phyloP scores from a whole-genome alignment of 2,113 vertebrate genomes.

The Danionella cerebrum region DNA sequence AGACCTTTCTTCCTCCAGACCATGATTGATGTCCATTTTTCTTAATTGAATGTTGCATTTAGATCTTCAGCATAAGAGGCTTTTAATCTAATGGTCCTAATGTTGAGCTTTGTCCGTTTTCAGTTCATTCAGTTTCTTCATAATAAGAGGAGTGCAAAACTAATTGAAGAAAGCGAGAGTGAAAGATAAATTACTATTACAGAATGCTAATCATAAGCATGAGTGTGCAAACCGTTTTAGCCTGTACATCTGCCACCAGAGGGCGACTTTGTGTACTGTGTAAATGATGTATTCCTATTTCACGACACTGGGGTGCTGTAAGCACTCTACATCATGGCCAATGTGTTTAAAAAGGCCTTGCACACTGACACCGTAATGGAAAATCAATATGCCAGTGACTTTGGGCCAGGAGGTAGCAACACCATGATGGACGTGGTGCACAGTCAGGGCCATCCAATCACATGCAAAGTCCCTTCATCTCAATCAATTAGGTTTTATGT shows the following conservation, averaged over 20 bases:
- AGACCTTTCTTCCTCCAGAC: not conserved
- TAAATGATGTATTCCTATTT: not conserved
- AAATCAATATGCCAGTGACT: conserved; percentile 58
- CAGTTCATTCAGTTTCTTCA: not conserved
- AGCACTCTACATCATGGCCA: conserved; percentile 50
- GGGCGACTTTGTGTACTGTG: conserved; percentile 28
- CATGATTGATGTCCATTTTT: not conserved
- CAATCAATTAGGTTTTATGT: conserved; percentile 52
- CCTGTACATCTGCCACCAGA: conserved; percentile 39
- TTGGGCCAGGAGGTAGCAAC: conserved; percentile 39
- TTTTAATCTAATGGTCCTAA: conserved; percentile 13
- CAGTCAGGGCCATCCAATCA: conserved; percentile 47
- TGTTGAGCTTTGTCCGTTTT: not conserved
- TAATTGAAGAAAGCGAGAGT: not conserved
- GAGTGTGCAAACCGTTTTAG: not conserved
- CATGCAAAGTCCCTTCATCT: conserved; percentile 46
- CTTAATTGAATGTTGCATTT: not conserved
- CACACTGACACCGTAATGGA: conserved; percentile 58
- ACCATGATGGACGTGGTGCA: conserved; percentile 53
- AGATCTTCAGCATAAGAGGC: not conserved
- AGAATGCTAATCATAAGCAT: not conserved
- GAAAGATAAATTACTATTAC: conserved; percentile 1
- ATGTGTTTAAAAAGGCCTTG: conserved; percentile 58
- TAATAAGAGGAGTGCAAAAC: not conserved
- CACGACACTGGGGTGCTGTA: conserved; percentile 13